A percentile compares a stretch with the other conserved stretches of the same genome.
Conservation (phyloP, 2,888 invertebrate species). For the Xylota sylvarum region DNA sequence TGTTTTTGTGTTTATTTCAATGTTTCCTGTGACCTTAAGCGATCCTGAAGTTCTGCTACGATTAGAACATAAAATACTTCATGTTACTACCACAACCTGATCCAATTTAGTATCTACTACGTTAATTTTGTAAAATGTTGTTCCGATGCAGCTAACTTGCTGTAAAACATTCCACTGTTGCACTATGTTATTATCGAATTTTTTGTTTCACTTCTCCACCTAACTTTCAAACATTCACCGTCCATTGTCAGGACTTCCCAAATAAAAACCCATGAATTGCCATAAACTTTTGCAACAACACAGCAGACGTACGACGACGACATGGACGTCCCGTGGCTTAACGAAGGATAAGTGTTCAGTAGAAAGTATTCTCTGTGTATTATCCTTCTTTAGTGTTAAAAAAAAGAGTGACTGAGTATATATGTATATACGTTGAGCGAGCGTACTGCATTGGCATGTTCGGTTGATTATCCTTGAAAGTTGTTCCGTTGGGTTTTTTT, state of each 20-base stretch:
- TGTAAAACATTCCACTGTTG: constrained; percentile 31
- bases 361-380: constrained; percentile 52
- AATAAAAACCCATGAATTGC: constrained; percentile 68
- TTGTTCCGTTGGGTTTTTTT: constrained; percentile 42
- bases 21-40: too few relatives aligned
- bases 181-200: constrained; percentile 17
- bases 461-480: constrained; percentile 73
- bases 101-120: background rate
- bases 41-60: background rate
- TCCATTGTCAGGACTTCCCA: constrained; percentile 51
- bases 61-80: background rate
- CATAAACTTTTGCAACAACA: constrained; percentile 57
- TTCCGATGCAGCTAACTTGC: constrained; percentile 36
- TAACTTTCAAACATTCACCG: constrained; percentile 38
- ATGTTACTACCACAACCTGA: background rate
- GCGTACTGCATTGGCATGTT: constrained; percentile 67
- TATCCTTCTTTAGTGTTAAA: constrained; percentile 36
- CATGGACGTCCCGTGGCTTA: constrained; percentile 48
- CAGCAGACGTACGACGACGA: constrained; percentile 33
- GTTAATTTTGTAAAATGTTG: constrained; percentile 30
- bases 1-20: too few relatives aligned
- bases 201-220: constrained; percentile 8
- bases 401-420: constrained; percentile 23
- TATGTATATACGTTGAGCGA: constrained; percentile 43
- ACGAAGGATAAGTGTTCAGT: constrained; percentile 69